phyloP scores from a whole-genome alignment of 2,113 vertebrate species.

The Nibea albiflora region DNA sequence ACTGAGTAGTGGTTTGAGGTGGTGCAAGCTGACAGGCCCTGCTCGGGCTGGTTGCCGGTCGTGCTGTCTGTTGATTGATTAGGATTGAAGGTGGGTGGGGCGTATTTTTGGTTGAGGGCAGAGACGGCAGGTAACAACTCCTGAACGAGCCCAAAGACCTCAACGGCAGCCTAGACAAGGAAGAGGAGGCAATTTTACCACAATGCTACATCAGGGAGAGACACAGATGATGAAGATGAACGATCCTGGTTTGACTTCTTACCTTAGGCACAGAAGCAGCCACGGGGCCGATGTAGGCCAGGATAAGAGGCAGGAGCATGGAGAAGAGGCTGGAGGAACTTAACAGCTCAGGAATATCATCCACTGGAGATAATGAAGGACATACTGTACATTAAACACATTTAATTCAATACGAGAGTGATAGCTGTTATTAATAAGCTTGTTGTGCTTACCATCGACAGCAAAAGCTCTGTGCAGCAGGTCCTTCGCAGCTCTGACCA shows the following conservation, averaged over 20 bases:
- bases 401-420: not conserved
- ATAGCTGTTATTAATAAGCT: not conserved
- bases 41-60: slow-evolving; percentile 96
- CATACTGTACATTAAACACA: not conserved
- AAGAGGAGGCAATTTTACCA: not conserved
- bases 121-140: slow-evolving; percentile 96
- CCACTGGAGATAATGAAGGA: slow-evolving; percentile 84
- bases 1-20: slow-evolving; percentile 97
- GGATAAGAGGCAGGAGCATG: slow-evolving; percentile 97
- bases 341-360: slow-evolving; percentile 98
- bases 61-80: slow-evolving; percentile 99
- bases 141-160: slow-evolving; percentile 97
- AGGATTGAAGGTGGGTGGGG: slow-evolving; percentile 97
- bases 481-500: slow-evolving; percentile 96
- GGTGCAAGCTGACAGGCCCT: slow-evolving; percentile 96
- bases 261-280: slow-evolving; percentile 99
- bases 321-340: slow-evolving; percentile 99
- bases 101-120: slow-evolving; percentile 97
- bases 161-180: slow-evolving; percentile 91
- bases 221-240: not conserved
- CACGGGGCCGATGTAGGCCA: slow-evolving; percentile 98
- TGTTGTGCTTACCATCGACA: slow-evolving; percentile 91
- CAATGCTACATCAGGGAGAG: not conserved
- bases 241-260: slow-evolving; percentile 23
- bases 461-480: slow-evolving; percentile 96